Base-by-base conservation (phyloP, 2,113 vertebrate genomes). In the Thoracochromis brauschi region DNA sequence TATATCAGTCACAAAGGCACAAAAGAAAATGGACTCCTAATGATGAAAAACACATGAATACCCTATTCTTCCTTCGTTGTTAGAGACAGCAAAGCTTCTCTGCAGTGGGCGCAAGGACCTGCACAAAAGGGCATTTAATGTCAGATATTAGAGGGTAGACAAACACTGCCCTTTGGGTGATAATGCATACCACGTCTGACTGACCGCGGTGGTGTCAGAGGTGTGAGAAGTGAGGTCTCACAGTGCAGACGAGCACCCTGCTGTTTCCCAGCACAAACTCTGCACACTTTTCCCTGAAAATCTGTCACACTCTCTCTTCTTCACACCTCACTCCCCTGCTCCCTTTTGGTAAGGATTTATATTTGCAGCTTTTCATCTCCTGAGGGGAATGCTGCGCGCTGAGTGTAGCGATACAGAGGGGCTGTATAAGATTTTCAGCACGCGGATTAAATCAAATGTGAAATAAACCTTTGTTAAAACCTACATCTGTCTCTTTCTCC, bases 201-300 rank as follows among this genome's bases (percentile, higher is more conserved):
- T 95, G 47, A 88, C 89, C 75, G 5, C 26, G 7, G 73, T 21
- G 49, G 84, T 85, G 88, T 89, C 90, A 91, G 54, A 90, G 89
- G 89, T 93, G 68, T 89, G 63, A 89, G 91, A 55, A 86, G 49
- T 78, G 78, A 80, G 73, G 84, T 87, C 55, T 80, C 57, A 21
- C 51, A 63, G 85, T 88, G 47, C 47, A 68, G 4, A 54, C 35
- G 24, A 84, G 42, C 88, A 86, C 83, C 81, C 90, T 91, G 89
- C 45, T 73, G 57, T 80, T 88, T 57, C 86, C 91, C 78, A 60
- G 75, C 81, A 82, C 90, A 84, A 84, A 80, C 54, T 75, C 33
- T 45, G n/a, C 4, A 53, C 26, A 51, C 31, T 17, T 81, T 71
- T 1, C 24, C 7, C 60, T 21, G 80, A 13, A 82, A 47, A 21